Evolutionary conservation across 2,113 vertebrate species (phyloP), one percentile per base, ranked within the genome.

Genomic region (Porphyrio hochstetteri): DNA sequence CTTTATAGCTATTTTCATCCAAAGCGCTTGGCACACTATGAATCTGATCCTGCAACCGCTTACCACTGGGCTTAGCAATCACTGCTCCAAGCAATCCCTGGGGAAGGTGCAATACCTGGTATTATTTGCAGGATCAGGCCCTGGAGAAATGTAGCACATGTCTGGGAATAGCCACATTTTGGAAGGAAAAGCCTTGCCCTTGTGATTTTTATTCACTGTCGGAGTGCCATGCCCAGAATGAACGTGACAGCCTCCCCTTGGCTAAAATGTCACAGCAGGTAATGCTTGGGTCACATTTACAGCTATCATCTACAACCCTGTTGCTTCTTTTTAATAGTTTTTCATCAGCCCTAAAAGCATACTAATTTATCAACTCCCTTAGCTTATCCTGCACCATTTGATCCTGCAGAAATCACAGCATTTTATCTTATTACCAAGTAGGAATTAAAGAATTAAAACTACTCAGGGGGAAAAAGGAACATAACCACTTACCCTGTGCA

Each of bases 1-100:
- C 92, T 96, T 96, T 92, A 93, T 96, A 92, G 95, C 88, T 87
- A 83, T 94, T 95, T 96, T 96, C 81, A 95, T 96, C 94, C 92
- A 36, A 79, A 93, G 82, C 38, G 24, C 71, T 93, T 72, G 81
- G 64, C 88, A 93, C 31, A 3, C 88, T 72, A 1, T 88, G 93
- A 88, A 75, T 90, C 72, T 92, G 74, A 69, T 96, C 83, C 80
- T 82, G 65, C 36, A 89, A n/a, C 40, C 13, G 3, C 72, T 94
- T 91, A 69, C 77, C 83, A 57, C 77, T 69, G 90, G 53, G 71
- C 68, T 89, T 83, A 81, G 64, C 76, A 55, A 68, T 96, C 60
- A 1, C 42, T 52, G 44, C 86, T 94, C 69, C 20, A 31, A 72
- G 53, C n/a, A 87, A 24, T 80, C 86, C 88, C 81, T 50, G 23